phyloP scores from a whole-genome alignment of 2,113 vertebrate species.

The Oryzias curvinotus region DNA sequence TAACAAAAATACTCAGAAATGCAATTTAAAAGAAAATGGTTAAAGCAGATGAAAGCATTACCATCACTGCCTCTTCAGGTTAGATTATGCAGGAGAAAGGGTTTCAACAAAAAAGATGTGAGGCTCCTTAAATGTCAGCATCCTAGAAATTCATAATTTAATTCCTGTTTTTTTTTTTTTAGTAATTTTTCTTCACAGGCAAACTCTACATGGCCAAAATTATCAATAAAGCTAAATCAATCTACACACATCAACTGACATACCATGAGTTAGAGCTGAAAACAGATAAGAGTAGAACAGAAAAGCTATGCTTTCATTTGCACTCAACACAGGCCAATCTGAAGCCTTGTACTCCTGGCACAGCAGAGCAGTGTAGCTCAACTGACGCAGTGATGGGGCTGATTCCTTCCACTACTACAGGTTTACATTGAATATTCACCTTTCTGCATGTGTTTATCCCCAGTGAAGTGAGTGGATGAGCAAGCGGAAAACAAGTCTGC shows the following conservation, averaged over 20 bases:
- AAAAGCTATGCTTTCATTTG: neutral
- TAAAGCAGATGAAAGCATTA: conserved; percentile 1
- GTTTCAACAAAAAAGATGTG: conserved; percentile 16
- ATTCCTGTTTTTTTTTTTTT: neutral
- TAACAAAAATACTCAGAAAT: too few relatives aligned
- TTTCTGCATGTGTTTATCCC: conserved; percentile 28
- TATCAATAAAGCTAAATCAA: too few relatives aligned
- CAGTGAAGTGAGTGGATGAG: conserved; percentile 20
- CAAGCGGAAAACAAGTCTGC: conserved; percentile 46
- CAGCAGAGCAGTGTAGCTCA: conserved; percentile 7
- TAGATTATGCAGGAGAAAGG: conserved; percentile 23
- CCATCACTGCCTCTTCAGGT: conserved; percentile 14
- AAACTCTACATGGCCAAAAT: neutral
- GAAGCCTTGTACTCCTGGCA: conserved; percentile 1
- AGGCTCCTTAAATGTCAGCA: neutral
- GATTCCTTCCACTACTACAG: conserved; percentile 12
- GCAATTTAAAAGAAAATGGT: too few relatives aligned
- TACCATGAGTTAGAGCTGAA: too few relatives aligned
- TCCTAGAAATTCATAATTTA: neutral
- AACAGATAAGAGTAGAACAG: neutral
- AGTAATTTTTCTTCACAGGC: neutral
- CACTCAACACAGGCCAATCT: conserved; percentile 13
- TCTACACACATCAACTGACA: too few relatives aligned
- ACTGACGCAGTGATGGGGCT: conserved; percentile 1
- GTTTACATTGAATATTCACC: conserved; percentile 32